phyloP scores from a whole-genome alignment of 2,797 vertebrate species.

The Enteromius anoplus region DNA sequence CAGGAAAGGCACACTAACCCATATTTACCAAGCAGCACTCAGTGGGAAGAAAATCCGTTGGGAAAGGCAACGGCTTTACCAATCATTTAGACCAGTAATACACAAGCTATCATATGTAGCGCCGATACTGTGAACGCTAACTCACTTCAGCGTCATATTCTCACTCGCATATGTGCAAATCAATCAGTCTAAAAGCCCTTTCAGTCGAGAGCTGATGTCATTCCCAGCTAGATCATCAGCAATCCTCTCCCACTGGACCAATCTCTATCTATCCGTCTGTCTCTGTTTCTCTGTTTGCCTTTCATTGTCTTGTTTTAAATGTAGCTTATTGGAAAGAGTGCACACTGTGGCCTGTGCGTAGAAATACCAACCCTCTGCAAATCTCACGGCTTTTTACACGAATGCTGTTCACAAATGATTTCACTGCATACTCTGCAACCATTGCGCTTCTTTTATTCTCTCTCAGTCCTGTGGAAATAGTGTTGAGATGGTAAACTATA shows the following conservation, averaged over 20 bases:
- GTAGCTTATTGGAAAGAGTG: neutral
- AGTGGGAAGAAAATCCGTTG: constrained; percentile 53
- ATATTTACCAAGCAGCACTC: constrained; percentile 69
- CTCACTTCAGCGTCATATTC: constrained; percentile 9
- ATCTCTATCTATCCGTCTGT: constrained; percentile 55
- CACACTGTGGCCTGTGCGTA: neutral
- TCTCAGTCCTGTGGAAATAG: neutral
- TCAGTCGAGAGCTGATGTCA: constrained; percentile 71
- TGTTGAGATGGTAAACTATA: neutral
- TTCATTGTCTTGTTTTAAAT: neutral
- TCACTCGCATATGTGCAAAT: constrained; percentile 50
- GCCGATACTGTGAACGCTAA: neutral
- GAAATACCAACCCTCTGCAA: neutral
- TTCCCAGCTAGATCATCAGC: constrained; percentile 64
- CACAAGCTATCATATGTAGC: neutral
- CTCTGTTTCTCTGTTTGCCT: constrained; percentile 31
- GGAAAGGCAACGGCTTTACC: constrained; percentile 41
- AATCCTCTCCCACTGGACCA: constrained; percentile 61
- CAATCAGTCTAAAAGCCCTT: constrained; percentile 75
- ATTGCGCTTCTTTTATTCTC: neutral
- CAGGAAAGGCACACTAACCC: constrained; percentile 75
- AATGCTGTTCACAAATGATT: neutral
- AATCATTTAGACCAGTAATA: constrained; percentile 14
- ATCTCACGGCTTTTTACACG: neutral
- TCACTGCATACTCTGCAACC: neutral